Evolutionary conservation across 2,113 vertebrate genomes (phyloP), one percentile per base, ranked within the genome.

Genomic region (Trochalopteron elliotii): DNA sequence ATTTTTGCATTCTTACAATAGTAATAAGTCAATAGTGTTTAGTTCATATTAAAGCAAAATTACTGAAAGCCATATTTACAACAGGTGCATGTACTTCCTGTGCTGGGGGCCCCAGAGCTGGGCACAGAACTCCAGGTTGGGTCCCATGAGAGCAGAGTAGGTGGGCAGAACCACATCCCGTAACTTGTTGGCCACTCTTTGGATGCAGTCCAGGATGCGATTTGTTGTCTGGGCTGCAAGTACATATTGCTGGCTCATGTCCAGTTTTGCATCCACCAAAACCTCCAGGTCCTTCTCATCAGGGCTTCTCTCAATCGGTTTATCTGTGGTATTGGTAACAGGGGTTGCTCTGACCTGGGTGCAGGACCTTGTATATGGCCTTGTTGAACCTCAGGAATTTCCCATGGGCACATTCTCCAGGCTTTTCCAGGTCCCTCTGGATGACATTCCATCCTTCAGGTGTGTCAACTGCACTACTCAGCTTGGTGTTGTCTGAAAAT

Each of bases 101-200:
- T 45, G 2, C 53, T 67, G 35, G 17, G 17, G 12, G 3, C 7
- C 20, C 31, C 15, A 12, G 40, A 52, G 25, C 15, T 47, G 33
- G 6, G 15, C 0, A 0, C 18, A 74, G 33, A 37, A 6, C 22
- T 27, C 3, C 33, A 23, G 27, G 7, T 44, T 7, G 3, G 10
- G 4, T 65, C 15, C 24, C 30, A 33, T 8, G 14, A 64, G 19
- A 33, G 19, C 2, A 7, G 42, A 45, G 17, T 9, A 71, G n/a
- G 35, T 16, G 37, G 9, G 3, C 30, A 80, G 35, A 49, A 25
- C 15, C 31, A 56, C 1, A 0, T 71, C 14, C 35, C 31, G 12
- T 11, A 71, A 23, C 7, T 5, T 64, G 12, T 20, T 80, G 45
- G 5, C 9, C 7, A 15, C 1, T 27, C 23, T 64, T n/a, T 27